Base-by-base conservation (phyloP, 1,140 invertebrate genomes). In the Plectrocnemia conspersa region DNA sequence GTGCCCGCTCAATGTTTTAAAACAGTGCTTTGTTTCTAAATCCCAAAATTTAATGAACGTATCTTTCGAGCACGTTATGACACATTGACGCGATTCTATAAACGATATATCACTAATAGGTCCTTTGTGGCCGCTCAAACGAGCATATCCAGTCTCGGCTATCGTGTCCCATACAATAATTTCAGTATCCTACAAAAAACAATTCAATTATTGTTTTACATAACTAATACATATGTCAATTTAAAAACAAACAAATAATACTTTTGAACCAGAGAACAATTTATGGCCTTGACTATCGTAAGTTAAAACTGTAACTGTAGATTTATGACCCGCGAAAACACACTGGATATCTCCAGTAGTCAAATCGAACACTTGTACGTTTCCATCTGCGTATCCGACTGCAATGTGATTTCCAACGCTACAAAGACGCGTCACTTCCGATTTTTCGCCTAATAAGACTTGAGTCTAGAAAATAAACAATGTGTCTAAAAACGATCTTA, bases 11-110 rank as follows among this genome's bases (percentile, higher is more conserved):
- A 99, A 73, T 6, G 97, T 99, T 69, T 91, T 89, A 64, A 98
- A 98, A 71, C 96, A 98, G 66, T 94, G 90, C 64, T 95, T 87
- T 18, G 89, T 96, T 57, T 90, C 84, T 47, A 98, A 72, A 76
- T 98, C 92, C 96, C 96, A 99, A 68, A 99, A 95, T 68, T 98
- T 98, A 0, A 99, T 81, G 69, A 91, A 91, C 11, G 88, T 88
- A 70, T 99, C 97, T 71, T 93, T 96, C 1, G 93, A 97, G 45
- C 86, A 82, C 59, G 93, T 91, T 7, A 99, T 78, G 11, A 97
- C 66, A 61, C 93, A 82, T 64, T 93, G 85, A 32, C 81, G 76
- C 22, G 75, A 68, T 44, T 82, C 81, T 65, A 97, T 80, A 67
- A 98, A 99, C 9, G 77, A 65, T 0, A 91, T 74, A 74, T 91